Conservation (phyloP, 2,113 vertebrate genomes). For the Hassar affinis region DNA sequence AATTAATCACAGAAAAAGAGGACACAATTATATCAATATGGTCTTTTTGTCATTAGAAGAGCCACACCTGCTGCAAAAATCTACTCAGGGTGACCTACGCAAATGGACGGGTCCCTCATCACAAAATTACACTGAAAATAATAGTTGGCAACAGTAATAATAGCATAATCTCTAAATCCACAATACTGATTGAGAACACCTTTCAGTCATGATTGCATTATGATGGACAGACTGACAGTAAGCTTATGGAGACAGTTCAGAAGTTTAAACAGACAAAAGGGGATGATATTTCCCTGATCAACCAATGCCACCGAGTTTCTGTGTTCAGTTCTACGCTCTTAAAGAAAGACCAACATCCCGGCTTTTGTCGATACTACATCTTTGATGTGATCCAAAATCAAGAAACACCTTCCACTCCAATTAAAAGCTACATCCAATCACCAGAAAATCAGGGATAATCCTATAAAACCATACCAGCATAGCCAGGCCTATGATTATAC, state of each 20-base stretch:
- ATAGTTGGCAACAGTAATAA: conserved; percentile 36
- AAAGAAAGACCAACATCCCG: conserved; percentile 40
- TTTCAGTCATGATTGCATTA: conserved; percentile 73
- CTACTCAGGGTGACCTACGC: conserved; percentile 47
- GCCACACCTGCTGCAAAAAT: conserved; percentile 50
- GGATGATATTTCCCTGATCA: conserved; percentile 25
- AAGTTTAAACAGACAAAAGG: conserved; percentile 17
- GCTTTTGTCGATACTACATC: conserved; percentile 15
- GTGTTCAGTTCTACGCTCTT: conserved; percentile 27
- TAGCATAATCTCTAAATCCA: conserved; percentile 73
- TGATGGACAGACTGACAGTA: conserved; percentile 68
- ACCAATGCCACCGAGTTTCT: conserved; percentile 23
- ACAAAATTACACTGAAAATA: conserved; percentile 49
- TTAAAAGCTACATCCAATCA: conserved; percentile 47
- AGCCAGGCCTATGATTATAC: background rate
- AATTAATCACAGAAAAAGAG: conserved; percentile 54
- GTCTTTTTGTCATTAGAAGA: conserved; percentile 51
- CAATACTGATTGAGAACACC: conserved; percentile 76
- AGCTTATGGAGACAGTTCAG: conserved; percentile 62
- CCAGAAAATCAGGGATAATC: conserved; percentile 42
- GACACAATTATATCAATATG: conserved; percentile 57
- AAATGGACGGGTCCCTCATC: conserved; percentile 47
- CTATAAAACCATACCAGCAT: conserved; percentile 37
- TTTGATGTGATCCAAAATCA: conserved; percentile 41
- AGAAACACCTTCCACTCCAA: conserved; percentile 55